Evolutionary conservation across 2,113 vertebrate genomes (phyloP), one percentile per base, ranked within the genome.

Genomic region (Tylochromis polylepis): DNA sequence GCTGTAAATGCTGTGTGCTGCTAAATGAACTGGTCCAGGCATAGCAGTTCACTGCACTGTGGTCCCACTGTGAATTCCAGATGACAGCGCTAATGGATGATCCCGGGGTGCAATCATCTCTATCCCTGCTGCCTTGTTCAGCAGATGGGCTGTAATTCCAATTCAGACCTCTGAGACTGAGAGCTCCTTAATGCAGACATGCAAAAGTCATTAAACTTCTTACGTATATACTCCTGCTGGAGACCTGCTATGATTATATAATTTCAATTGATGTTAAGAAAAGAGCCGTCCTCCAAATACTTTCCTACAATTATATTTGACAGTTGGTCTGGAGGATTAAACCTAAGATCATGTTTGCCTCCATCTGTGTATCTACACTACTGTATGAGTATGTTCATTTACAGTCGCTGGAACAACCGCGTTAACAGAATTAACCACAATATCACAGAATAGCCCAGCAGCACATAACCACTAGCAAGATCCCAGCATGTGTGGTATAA

Each of bases 91-190:
- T 92, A 92, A 94, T 94, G 56, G 93, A 93, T 87, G 87, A 86
- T 92, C 91, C 84, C 88, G 91, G 92, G 91, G 91, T 92, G 89
- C 89, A 95, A 90, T 94, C 93, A 94, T 88, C 90, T 93, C 67
- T 78, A 86, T 91, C 90, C 88, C 93, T 3, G 82, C 83, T 84
- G 91, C 85, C 91, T 87, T 88, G 87, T 89, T 93, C 87, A 90
- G 90, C 79, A 91, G 83, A 95, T 92, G 91, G 88, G 85, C 85
- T 86, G 79, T 41, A 90, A 92, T 92, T 92, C 86, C 75, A 85
- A 80, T 87, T 86, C 85, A 87, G 85, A 72, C 80, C 90, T 89
- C 59, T 81, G 85, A 92, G 85, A 60, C 78, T 49, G 89, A 91
- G 56, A 85, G 81, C 81, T 92, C 62, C 83, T 83, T 93, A 83